Conservation (phyloP, 2,113 vertebrate genomes). For the Athene noctua region DNA sequence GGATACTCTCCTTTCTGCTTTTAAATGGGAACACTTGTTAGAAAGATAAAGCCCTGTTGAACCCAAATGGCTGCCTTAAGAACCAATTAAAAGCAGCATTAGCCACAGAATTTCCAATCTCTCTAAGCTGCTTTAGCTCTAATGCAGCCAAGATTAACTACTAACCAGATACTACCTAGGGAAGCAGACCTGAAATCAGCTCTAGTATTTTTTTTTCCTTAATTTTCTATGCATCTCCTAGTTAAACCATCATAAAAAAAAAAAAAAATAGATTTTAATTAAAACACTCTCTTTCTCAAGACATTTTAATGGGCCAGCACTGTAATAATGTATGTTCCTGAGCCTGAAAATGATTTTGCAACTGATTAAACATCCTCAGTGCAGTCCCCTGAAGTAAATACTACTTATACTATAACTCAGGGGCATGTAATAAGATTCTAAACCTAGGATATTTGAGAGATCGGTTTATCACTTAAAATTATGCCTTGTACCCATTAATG, state of each 20-base stretch:
- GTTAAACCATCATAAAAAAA: background rate
- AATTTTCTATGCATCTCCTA: background rate
- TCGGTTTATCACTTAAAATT: background rate
- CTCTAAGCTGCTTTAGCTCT: constrained; percentile 40
- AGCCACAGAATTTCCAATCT: constrained; percentile 10
- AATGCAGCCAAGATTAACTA: constrained; percentile 27
- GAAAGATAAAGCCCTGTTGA: background rate
- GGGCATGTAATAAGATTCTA: background rate
- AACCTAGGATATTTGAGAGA: background rate
- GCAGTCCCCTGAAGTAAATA: background rate
- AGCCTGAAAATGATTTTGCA: background rate
- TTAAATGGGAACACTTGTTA: background rate
- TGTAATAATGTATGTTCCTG: background rate
- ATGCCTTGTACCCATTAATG: background rate
- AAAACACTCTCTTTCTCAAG: background rate
- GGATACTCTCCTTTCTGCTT: background rate
- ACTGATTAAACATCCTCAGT: background rate
- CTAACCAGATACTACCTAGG: background rate
- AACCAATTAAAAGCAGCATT: constrained; percentile 58
- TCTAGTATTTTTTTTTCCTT: background rate
- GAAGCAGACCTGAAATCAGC: background rate
- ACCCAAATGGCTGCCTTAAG: constrained; percentile 10
- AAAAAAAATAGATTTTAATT: background rate
- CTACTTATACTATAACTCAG: background rate
- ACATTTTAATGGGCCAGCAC: background rate